Evolutionary conservation across 1,140 invertebrate species (phyloP), one percentile per base, ranked within the genome.

Genomic region (Drosophila tropicalis): DNA sequence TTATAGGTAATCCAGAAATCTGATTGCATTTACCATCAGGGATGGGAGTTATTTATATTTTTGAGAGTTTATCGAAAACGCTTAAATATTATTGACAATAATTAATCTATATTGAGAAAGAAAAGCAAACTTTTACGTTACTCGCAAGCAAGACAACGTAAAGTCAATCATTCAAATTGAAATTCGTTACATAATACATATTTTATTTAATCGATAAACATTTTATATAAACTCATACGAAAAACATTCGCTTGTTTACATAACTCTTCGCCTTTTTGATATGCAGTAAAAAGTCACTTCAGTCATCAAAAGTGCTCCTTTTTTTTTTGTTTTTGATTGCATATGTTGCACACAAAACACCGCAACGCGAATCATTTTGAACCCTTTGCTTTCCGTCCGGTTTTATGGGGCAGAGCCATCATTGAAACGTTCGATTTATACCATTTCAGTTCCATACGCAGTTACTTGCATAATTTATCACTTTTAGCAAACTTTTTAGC

Each of bases 401-500:
- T 36, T 58, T 58, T 58, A 58, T 58, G 34, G 56, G 51, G 3
- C 17, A 12, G 7, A 47, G 15, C 15, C 44, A 47, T 57, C 55
- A 57, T 57, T 57, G 32, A 39, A 58, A 58, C 32, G 56, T 19
- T 58, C 56, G 56, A 12, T 58, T 56, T 58, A 32, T 36, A 15
- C 15, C 55, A 57, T 34, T 57, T 57, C 29, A 29, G 54, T 34
- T 57, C 32, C 29, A 32, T 13, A 12, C 54, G 22, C 10, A 55
- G 22, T 55, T 55, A 19, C 39, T 61, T 19, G 58, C 58, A 61
- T 61, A 61, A 40, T 61, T 61, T 61, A 41, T 61, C 57, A 61
- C 17, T 40, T 76, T 76, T 76, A 64, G 61, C 73, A 67, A 68
- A 68, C 73, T 72, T 76, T 72, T 13, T 44, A 69, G 74, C 74